Conservation (phyloP, 1,140 invertebrate genomes). For the Frieseomelitta varia region DNA sequence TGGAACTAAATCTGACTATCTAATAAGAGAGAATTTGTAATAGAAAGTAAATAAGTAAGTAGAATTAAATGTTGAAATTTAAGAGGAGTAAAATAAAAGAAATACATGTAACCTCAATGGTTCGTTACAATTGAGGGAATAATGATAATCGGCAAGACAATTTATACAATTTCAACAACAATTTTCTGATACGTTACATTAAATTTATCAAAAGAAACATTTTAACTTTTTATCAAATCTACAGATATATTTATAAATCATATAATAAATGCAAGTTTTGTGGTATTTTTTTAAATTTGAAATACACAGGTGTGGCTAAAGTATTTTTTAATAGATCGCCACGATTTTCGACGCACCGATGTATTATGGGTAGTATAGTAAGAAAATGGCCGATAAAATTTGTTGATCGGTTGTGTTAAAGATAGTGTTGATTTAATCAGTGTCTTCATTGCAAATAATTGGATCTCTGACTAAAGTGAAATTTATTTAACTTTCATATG, state of each 20-base stretch:
- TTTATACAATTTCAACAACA: background rate
- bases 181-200: background rate
- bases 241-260: background rate
- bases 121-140: background rate
- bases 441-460: background rate
- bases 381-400: conserved; percentile 72
- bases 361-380: conserved; percentile 1
- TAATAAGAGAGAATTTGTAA: background rate
- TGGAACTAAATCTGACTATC: background rate
- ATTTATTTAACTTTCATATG: conserved; percentile 12
- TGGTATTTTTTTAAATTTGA: background rate
- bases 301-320: background rate
- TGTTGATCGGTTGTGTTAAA: conserved; percentile 35
- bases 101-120: background rate
- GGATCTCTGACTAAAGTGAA: conserved; percentile 10
- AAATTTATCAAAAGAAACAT: background rate
- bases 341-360: conserved; percentile 28
- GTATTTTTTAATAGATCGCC: conserved; percentile 14
- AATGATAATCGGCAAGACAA: background rate
- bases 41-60: background rate
- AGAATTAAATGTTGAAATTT: background rate
- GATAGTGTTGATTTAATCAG: background rate
- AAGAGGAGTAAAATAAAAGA: background rate
- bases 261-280: background rate
- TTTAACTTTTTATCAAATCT: background rate